phyloP scores from a whole-genome alignment of 2,888 invertebrate species.

The Andrena minutula region DNA sequence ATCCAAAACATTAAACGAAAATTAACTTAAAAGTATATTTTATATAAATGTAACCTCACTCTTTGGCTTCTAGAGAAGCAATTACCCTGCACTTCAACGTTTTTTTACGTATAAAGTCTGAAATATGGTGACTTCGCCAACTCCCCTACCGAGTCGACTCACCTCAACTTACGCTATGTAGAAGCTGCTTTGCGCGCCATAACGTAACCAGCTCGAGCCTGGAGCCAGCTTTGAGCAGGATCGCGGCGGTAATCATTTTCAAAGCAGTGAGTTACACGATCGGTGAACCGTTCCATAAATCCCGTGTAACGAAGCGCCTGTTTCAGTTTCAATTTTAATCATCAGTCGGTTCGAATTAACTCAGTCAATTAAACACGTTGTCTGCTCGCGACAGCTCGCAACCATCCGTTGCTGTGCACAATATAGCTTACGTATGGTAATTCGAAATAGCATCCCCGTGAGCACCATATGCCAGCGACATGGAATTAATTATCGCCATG shows the following conservation, averaged over 20 bases:
- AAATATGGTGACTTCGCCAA: too few species aligned
- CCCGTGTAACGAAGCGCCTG: constrained; percentile 35
- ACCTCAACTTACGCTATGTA: too few species aligned
- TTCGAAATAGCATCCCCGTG: constrained; percentile 69
- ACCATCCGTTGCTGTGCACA: constrained; percentile 57
- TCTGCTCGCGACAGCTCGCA: constrained; percentile 66
- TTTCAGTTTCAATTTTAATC: constrained; percentile 64
- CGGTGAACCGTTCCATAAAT: constrained; percentile 26
- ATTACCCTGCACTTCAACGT: too few species aligned
- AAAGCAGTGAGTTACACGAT: neutral
- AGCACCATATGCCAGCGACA: constrained; percentile 72
- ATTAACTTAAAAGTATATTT: too few species aligned
- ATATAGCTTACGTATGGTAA: constrained; percentile 72
- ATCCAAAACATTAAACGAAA: too few species aligned
- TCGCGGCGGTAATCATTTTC: neutral
- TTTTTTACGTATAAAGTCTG: too few species aligned
- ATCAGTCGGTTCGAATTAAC: constrained; percentile 66
- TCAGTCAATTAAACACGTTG: constrained; percentile 71
- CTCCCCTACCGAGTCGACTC: too few species aligned
- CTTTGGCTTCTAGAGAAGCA: too few species aligned
- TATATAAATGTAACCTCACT: too few species aligned
- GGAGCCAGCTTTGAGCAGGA: neutral
- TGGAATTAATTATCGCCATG: constrained; percentile 71
- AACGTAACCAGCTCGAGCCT: too few species aligned
- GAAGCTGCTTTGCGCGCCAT: too few species aligned